Conservation (phyloP, 2,113 vertebrate species). For the Promerops cafer region DNA sequence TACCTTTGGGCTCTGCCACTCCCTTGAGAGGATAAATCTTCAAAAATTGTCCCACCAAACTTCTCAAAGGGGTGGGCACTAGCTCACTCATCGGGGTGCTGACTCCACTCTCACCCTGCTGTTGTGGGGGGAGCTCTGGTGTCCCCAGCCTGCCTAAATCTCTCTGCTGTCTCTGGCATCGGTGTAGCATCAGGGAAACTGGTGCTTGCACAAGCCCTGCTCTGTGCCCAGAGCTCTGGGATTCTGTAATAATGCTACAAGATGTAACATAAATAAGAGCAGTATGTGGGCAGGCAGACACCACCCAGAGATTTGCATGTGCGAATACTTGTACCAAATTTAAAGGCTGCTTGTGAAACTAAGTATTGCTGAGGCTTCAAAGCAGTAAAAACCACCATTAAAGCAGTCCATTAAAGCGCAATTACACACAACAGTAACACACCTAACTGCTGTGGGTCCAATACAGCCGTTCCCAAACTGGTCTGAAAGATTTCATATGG, state of each 20-base stretch:
- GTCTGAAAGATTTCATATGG: not conserved
- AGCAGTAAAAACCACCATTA: not conserved
- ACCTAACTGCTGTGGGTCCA: not conserved
- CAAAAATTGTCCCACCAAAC: not conserved
- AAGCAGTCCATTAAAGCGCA: not conserved
- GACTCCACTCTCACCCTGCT: not conserved
- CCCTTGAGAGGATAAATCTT: not conserved
- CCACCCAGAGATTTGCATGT: not conserved
- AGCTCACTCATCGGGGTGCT: accelerated
- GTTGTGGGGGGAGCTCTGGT: not conserved
- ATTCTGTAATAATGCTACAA: not conserved
- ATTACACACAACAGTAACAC: not conserved
- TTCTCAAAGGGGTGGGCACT: not conserved
- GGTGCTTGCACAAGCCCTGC: not conserved
- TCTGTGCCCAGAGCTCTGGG: not conserved
- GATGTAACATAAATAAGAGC: not conserved
- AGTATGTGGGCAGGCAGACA: not conserved
- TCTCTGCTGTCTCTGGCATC: not conserved
- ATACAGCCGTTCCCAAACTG: not conserved
- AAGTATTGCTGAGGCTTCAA: not conserved
- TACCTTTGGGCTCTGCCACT: not conserved
- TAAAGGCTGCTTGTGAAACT: not conserved
- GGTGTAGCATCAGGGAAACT: not conserved
- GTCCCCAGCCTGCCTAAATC: not conserved
- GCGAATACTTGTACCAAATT: not conserved